Evolutionary conservation across 2,888 invertebrate genomes (phyloP).

Genomic region (Cerastis leucographa): DNA sequence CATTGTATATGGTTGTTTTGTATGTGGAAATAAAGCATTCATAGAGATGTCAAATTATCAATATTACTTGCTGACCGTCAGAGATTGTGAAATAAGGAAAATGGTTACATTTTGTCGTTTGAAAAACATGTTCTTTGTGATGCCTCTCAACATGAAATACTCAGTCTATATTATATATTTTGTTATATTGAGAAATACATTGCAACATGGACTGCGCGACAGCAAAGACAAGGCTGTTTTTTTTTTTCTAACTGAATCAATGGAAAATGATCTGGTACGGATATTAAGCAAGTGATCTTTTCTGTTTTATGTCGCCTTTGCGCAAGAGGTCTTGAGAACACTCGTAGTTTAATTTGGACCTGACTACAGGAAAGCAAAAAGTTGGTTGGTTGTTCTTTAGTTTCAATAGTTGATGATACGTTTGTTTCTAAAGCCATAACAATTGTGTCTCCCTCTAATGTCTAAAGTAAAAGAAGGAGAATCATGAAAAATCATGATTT

Average conservation of each 20-base stretch:
- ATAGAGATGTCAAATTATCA: constrained; percentile 6
- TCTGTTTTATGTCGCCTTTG: neutral
- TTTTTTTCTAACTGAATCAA: neutral
- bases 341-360: neutral
- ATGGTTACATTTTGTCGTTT: neutral
- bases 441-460: too few species aligned
- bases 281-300: neutral
- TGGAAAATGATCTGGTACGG: neutral
- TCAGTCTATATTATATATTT: neutral
- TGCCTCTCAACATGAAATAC: neutral
- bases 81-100: constrained; percentile 25
- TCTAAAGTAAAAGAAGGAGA: too few species aligned
- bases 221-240: neutral
- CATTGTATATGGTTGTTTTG: constrained; percentile 7
- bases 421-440: too few species aligned
- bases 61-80: constrained; percentile 17
- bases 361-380: neutral
- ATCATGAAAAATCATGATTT: too few species aligned
- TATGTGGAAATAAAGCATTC: constrained; percentile 5
- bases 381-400: too few species aligned
- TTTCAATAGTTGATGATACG: too few species aligned
- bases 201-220: neutral
- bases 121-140: neutral
- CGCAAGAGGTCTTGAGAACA: neutral
- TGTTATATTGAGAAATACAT: neutral